These are phyloP conservation scores for Chloroceryle inda DNA, from an alignment of 2,797 vertebrate genomes.

Conservation along the genomic window DNA sequence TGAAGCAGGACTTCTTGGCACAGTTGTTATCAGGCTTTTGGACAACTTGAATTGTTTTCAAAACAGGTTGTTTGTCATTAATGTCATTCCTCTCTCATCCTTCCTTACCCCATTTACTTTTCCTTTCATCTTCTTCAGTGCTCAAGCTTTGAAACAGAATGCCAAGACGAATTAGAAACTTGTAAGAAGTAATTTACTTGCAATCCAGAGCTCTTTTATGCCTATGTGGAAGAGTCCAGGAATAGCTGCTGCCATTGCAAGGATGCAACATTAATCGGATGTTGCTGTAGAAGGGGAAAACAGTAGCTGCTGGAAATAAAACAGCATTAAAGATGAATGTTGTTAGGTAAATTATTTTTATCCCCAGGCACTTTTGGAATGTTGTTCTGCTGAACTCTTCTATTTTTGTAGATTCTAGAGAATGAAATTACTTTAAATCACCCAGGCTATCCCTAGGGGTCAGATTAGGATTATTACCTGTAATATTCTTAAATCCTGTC, in stretches of 20 bases:
- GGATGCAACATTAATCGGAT: background rate
- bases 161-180: background rate
- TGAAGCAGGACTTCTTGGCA: background rate
- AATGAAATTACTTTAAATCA: background rate
- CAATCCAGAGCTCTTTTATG: background rate
- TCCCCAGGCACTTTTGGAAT: background rate
- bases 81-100: background rate
- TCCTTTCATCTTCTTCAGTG: background rate
- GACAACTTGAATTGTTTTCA: background rate
- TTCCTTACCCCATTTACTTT: background rate
- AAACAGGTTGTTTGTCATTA: background rate
- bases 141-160: background rate
- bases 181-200: background rate
- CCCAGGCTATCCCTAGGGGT: background rate
- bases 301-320: background rate
- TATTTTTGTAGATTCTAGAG: background rate
- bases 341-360: background rate
- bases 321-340: background rate
- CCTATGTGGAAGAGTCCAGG: background rate
- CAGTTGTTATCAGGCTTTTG: background rate
- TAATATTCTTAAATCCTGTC: background rate
- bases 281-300: background rate
- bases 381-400: background rate
- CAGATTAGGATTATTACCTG: background rate
- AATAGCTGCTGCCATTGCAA: background rate